phyloP scores from a whole-genome alignment of 2,888 invertebrate species.

The Stenotaenia linearis region DNA sequence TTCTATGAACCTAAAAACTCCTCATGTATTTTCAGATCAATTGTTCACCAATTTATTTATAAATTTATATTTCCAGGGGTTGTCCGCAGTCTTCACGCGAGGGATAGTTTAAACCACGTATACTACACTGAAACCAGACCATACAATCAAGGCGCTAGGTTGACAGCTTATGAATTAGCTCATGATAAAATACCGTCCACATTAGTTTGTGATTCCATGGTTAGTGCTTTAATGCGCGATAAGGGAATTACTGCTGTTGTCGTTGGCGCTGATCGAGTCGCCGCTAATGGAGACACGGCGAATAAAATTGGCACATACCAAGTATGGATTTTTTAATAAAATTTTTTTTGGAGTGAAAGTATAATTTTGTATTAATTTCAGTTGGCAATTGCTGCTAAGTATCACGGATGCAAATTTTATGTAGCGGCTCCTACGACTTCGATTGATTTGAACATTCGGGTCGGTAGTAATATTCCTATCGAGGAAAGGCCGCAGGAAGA shows the following conservation, averaged over 20 bases:
- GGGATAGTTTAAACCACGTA: conserved; percentile 63
- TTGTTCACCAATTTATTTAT: no score
- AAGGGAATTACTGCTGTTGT: conserved; percentile 82
- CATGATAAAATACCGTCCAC: conserved; percentile 88
- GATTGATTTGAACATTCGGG: conserved; percentile 70
- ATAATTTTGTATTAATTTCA: conserved; percentile 41
- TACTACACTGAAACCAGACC: conserved; percentile 97
- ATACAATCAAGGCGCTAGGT: conserved; percentile 91
- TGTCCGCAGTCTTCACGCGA: conserved; percentile 70
- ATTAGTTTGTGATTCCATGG: conserved; percentile 92
- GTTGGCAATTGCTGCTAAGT: conserved; percentile 83
- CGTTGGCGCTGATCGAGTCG: conserved; percentile 96
- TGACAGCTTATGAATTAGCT: conserved; percentile 92
- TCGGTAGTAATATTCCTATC: conserved; percentile 82
- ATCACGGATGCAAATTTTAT: conserved; percentile 90
- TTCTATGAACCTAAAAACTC: no score
- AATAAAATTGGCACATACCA: conserved; percentile 98
- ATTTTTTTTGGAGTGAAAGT: no score
- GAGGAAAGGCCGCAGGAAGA: conserved; percentile 88
- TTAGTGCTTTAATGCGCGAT: conserved; percentile 78
- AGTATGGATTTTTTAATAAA: conserved; percentile 44
- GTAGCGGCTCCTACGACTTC: conserved; percentile 88
- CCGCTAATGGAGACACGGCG: conserved; percentile 95
- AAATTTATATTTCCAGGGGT: conserved; percentile 56
- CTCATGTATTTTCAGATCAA: no score